Percentiles rank a stretch among this genome's conserved stretches.
Evolutionary conservation across 1,140 invertebrate species (phyloP).

Genomic region (Cyclargus thomasi): DNA sequence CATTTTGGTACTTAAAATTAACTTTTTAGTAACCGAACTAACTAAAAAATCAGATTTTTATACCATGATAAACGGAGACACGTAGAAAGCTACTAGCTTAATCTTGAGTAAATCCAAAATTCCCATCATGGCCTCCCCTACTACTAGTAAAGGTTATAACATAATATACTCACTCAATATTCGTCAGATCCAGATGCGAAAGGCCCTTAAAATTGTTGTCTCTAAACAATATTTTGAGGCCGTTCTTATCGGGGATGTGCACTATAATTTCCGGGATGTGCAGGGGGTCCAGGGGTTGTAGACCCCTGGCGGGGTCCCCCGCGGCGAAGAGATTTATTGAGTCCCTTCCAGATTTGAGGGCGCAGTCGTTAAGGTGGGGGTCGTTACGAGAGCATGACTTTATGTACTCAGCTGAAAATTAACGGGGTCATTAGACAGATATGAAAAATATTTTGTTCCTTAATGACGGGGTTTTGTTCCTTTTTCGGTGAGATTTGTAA

Average conservation of each 20-base stretch:
- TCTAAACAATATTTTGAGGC: constrained; percentile 40
- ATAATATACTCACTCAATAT: constrained; percentile 36
- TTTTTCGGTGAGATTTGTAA: neutral
- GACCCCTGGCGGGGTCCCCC: constrained; percentile 35
- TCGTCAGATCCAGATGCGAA: constrained; percentile 30
- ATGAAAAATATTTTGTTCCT: neutral
- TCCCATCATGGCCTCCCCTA: no score
- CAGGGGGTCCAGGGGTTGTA: constrained; percentile 39
- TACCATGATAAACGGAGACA: no score
- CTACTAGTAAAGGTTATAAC: no score
- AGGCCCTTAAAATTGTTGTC: constrained; percentile 43
- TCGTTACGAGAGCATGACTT: constrained; percentile 45
- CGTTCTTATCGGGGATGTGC: constrained; percentile 42
- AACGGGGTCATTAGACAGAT: neutral
- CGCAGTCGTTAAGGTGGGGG: constrained; percentile 43
- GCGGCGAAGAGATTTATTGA: constrained; percentile 37
- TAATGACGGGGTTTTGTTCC: neutral
- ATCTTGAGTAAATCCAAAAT: no score
- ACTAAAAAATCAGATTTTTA: no score
- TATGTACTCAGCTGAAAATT: constrained; percentile 40
- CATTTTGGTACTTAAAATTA: no score
- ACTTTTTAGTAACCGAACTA: no score
- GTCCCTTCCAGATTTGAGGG: constrained; percentile 37
- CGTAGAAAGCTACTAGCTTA: no score
- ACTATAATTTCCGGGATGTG: constrained; percentile 41